phyloP scores from a whole-genome alignment of 2,113 vertebrate genomes.

The Pangasianodon hypophthalmus region DNA sequence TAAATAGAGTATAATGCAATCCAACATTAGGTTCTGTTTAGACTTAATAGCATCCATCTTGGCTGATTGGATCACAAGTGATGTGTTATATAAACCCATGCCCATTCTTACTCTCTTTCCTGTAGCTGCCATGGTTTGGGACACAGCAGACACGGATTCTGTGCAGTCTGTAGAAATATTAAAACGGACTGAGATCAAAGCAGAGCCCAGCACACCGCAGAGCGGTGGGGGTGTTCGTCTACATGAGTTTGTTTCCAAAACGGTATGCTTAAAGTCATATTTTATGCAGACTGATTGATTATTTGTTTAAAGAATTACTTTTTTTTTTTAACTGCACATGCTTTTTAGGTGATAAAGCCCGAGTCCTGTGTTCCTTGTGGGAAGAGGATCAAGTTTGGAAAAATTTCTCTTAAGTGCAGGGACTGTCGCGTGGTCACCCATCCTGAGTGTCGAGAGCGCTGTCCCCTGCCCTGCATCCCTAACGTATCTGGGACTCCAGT shows the following conservation, averaged over 20 bases:
- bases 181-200: conserved; percentile 67
- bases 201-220: conserved; percentile 79
- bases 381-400: conserved; percentile 96
- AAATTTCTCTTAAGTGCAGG: conserved; percentile 88
- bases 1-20: neutral
- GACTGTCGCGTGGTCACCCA: conserved; percentile 92
- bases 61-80: neutral
- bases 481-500: conserved; percentile 83
- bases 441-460: conserved; percentile 91
- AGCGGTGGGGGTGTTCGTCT: conserved; percentile 76
- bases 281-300: neutral
- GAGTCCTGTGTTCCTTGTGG: conserved; percentile 96
- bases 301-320: neutral
- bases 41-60: neutral
- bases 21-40: neutral
- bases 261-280: conserved; percentile 69
- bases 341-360: conserved; percentile 90
- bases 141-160: conserved; percentile 84
- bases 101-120: neutral
- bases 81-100: neutral
- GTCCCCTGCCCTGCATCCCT: conserved; percentile 93
- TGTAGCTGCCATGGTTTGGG: conserved; percentile 83
- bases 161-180: conserved; percentile 70
- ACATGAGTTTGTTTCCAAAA: conserved; percentile 95
- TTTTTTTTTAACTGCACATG: neutral